Base-by-base conservation (phyloP, 2,888 invertebrate species). In the Apeira syringaria region DNA sequence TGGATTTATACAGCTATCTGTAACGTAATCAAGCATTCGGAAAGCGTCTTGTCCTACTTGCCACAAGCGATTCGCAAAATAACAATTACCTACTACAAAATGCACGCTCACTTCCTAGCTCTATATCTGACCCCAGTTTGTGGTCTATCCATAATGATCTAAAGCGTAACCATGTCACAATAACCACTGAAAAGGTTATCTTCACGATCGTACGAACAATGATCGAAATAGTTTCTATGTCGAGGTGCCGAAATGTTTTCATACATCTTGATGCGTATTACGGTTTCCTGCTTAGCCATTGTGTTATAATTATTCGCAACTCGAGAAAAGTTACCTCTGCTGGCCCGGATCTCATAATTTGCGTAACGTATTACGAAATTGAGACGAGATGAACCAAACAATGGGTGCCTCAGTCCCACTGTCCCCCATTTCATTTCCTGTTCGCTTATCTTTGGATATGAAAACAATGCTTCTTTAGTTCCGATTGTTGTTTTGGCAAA, bases 391-490 rank as follows among this genome's bases (percentile, higher is more conserved):
- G 64, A 56, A 36, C 55, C 54, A 55, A 75, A 83, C 84, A 83
- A 83, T 82, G 67, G 70, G 54, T 32, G 44, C 62, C 67, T 63
- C 70, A 73, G 78, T 74, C 68, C 70, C 67, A 63, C 70, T 74
- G 78, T 74, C 68, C 70, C 71, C 64, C 64, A 64, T 72, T 80
- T 65, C 68, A 63, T 59, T 82, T 83, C 82, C 82, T 76, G 68
- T 60, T 70, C 57, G 67, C 68, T 74, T 75, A 73, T 80, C 74
- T 65, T 70, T 65, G 60, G 59, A 74, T 65, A 63, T 62, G 50
- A 70, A 76, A 74, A 84, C 81, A 82, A 83, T 75, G 77, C 68
- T 42, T 37, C 56, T 63, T 68, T 68, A 74, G 71, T 75, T 46
- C 54, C 67, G 67, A 76, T 75, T 78, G 76, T 80, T 74, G 53